These are phyloP conservation scores for Epinephelus malabaricus DNA, from an alignment of 2,797 vertebrate species.

Conservation along the genomic window DNA sequence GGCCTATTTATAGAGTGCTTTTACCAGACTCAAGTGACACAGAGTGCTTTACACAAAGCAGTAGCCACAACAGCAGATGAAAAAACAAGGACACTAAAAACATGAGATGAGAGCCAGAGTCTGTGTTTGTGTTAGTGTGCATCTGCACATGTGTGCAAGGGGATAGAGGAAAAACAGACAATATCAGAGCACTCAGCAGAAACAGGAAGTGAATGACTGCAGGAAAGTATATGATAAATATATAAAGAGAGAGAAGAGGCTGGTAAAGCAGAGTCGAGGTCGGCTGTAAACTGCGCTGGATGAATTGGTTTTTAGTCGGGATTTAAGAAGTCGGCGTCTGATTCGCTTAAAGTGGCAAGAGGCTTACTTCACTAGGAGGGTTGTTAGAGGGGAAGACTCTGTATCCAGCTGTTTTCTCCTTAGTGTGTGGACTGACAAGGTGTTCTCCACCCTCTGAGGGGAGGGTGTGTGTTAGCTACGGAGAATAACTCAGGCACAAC, in stretches of 20 bases:
- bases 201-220: constrained; percentile 22
- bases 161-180: constrained; percentile 27
- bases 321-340: constrained; percentile 23
- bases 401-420: constrained; percentile 34
- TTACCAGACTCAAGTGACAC: constrained; percentile 27
- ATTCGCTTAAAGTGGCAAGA: constrained; percentile 22
- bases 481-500: constrained; percentile 29
- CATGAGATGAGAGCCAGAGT: constrained; percentile 17
- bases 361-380: constrained; percentile 13
- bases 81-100: constrained; percentile 39
- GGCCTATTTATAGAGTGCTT: constrained; percentile 23
- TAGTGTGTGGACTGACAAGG: constrained; percentile 1
- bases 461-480: background rate
- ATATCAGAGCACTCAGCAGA: constrained; percentile 26
- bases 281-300: constrained; percentile 23
- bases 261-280: background rate
- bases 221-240: constrained; percentile 17
- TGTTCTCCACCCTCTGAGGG: constrained; percentile 9
- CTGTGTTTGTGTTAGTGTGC: background rate
- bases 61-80: constrained; percentile 4
- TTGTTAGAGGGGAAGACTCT: constrained; percentile 3
- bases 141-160: background rate
- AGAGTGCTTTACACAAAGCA: constrained; percentile 28
- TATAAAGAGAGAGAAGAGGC: constrained; percentile 17
- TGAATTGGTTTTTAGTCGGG: constrained; percentile 32